Percentiles rank a stretch among this genome's conserved stretches.
Evolutionary conservation across 2,888 invertebrate species (phyloP).

Genomic region (Octodonta nipae): DNA sequence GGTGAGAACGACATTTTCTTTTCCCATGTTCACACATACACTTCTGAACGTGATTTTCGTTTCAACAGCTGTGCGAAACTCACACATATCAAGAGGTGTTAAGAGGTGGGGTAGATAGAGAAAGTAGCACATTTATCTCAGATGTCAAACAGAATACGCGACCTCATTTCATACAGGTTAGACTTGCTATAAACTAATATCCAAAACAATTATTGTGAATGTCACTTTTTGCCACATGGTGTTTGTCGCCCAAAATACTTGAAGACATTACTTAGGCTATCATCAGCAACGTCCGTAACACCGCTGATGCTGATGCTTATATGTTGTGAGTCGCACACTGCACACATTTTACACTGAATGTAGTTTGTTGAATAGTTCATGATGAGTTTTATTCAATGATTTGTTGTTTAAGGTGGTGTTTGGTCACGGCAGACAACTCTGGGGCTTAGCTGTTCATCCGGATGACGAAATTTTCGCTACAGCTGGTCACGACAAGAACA

Average conservation of each 20-base stretch:
- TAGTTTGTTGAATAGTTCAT: too few relatives aligned
- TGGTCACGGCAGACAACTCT: constrained; percentile 76
- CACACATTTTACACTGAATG: too few relatives aligned
- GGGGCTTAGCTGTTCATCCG: constrained; percentile 80
- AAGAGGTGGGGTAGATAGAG: constrained; percentile 17
- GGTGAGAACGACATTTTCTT: constrained; percentile 21
- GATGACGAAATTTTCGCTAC: constrained; percentile 85
- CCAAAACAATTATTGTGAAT: too few relatives aligned
- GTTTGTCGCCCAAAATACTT: too few relatives aligned
- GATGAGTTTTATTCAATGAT: neutral
- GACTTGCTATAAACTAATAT: too few relatives aligned
- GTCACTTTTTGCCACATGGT: too few relatives aligned
- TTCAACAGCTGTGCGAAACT: constrained; percentile 12
- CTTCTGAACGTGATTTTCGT: neutral
- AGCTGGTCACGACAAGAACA: constrained; percentile 81
- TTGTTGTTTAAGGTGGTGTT: constrained; percentile 53
- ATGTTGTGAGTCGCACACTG: constrained; percentile 7
- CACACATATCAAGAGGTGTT: constrained; percentile 15
- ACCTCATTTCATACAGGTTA: constrained; percentile 18
- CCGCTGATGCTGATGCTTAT: constrained; percentile 3
- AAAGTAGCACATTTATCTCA: constrained; percentile 14
- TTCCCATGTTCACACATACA: too few relatives aligned
- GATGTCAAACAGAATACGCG: constrained; percentile 11
- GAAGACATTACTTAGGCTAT: too few relatives aligned
- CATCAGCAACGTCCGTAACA: too few relatives aligned